Base-by-base conservation (phyloP, 2,888 invertebrate species). In the Leistus spinibarbis region DNA sequence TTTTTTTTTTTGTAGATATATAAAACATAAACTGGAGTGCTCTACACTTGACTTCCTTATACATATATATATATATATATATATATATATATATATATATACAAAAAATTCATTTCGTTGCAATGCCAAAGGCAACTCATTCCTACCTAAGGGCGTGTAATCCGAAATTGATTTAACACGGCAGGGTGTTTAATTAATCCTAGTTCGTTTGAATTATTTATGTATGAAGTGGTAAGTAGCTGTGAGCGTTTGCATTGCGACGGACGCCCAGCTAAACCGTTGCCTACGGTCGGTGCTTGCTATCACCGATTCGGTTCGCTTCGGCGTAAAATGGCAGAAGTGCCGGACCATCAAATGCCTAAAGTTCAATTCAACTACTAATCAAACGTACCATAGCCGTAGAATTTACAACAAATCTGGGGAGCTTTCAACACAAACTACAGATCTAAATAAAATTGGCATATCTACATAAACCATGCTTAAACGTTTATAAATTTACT, bases 171-270 rank as follows among this genome's bases (percentile, higher is more conserved):
- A 72, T 72, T 72, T 72, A 66, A 66, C 65, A 60, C 72, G 72
- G 65, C 56, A 66, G 13, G 40, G 72, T 72, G 66, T 72, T 72
- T 72, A 72, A 72, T 72, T 65, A 72, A 72, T 54, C 72, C 66
- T 56, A 66, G 72, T 72, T 57, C 72, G 65, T 72, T 72, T 72
- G 72, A 54, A 65, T 72, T 72, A 72, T 72, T 72, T 72, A 72
- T 65, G 72, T 20, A 13, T 17, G 16, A 54, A 54, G 72, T 72
- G 72, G 27, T 72, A 72, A 72, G 65, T 64, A 69, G 69, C 69
- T 69, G 27, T 65, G 23, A 24, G 57, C 54, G 66, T 65, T 72
- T 72, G 66, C 71, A 53, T 40, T 40, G 40, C 40, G 7, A 40
- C 40, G 40, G 7, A 40, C 40, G 40, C 40, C 40, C 40, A 10